Conservation (phyloP, 2,113 vertebrate genomes). For the Alethe castanea region DNA sequence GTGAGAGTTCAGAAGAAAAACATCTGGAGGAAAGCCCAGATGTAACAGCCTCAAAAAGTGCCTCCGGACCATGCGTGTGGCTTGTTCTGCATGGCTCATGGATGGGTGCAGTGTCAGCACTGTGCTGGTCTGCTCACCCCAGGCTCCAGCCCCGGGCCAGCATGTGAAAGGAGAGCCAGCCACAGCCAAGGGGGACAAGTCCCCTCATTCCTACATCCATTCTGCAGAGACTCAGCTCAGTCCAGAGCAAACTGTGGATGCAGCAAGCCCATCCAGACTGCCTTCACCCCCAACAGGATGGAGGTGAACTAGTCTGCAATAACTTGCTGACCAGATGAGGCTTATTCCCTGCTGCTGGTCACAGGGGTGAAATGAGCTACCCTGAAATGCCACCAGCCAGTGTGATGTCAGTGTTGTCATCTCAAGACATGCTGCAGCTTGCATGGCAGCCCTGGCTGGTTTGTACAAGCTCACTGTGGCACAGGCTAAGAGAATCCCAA, state of each 20-base stretch:
- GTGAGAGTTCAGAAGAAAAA: not conserved
- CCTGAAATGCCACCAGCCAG: not conserved
- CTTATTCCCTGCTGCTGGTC: not conserved
- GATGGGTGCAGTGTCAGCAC: fast-evolving
- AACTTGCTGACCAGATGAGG: fast-evolving
- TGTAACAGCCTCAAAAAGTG: not conserved
- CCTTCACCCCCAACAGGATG: not conserved
- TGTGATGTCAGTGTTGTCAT: not conserved
- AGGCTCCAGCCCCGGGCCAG: not conserved
- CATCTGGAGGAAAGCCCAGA: not conserved
- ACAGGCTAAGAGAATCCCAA: not conserved
- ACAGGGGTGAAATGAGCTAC: not conserved
- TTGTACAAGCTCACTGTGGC: not conserved
- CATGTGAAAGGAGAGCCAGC: not conserved
- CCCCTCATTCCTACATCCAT: fast-evolving
- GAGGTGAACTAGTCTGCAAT: fast-evolving
- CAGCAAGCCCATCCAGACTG: not conserved
- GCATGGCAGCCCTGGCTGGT: not conserved
- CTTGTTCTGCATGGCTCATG: not conserved
- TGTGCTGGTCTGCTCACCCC: not conserved
- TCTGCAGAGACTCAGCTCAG: not conserved
- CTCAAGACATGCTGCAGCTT: fast-evolving
- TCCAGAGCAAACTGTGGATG: fast-evolving
- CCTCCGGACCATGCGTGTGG: fast-evolving
- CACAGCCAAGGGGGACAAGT: not conserved